phyloP scores from a whole-genome alignment of 2,797 vertebrate genomes.

The Enteromius thamalakanensis region DNA sequence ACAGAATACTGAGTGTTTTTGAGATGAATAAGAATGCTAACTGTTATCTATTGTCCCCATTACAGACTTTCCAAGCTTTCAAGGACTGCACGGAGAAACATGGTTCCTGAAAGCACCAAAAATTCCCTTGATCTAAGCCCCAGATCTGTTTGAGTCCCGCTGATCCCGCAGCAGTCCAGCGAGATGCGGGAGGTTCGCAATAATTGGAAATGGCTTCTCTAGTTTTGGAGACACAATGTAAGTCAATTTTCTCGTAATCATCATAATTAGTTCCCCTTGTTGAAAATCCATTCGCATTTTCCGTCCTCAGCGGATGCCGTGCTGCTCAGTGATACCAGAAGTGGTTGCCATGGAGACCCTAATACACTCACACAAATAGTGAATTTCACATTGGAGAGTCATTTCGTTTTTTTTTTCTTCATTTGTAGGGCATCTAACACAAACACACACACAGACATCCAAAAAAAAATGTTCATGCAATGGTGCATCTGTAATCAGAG shows the following conservation, averaged over 20 bases:
- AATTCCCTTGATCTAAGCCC: conserved; percentile 21
- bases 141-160: conserved; percentile 20
- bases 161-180: conserved; percentile 19
- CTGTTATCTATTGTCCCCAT: neutral
- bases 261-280: conserved; percentile 78
- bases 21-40: neutral
- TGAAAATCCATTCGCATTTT: conserved; percentile 73
- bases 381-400: conserved; percentile 70
- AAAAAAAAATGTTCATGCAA: conserved; percentile 45
- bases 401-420: conserved; percentile 26
- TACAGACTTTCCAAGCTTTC: neutral
- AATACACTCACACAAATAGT: conserved; percentile 76
- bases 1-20: neutral
- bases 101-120: neutral
- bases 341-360: conserved; percentile 88
- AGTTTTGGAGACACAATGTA: conserved; percentile 64
- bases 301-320: conserved; percentile 71
- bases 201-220: conserved; percentile 53
- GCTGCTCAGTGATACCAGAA: conserved; percentile 75
- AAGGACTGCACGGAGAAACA: conserved; percentile 5
- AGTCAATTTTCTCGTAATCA: conserved; percentile 69
- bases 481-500: conserved; percentile 46
- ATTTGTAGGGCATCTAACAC: conserved; percentile 29
- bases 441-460: neutral
- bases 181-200: conserved; percentile 25